These are phyloP conservation scores for Lacanobia wlatinum DNA, from an alignment of 2,888 invertebrate genomes.

Conservation along the genomic window DNA sequence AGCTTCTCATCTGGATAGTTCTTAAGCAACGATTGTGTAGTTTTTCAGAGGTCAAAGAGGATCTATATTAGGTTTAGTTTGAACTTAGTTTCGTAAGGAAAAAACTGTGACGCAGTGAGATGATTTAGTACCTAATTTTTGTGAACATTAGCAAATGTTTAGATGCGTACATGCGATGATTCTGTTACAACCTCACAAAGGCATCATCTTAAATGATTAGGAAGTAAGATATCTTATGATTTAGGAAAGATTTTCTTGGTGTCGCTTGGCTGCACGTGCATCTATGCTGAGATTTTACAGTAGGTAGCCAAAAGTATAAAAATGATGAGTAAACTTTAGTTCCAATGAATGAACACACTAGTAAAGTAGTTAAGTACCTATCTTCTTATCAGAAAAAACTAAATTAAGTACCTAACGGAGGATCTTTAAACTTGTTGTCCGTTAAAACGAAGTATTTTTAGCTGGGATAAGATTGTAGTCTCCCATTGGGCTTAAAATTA, in stretches of 20 bases:
- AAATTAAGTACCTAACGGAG: slow-evolving; percentile 7
- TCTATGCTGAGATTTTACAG: not conserved
- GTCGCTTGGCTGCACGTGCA: not conserved
- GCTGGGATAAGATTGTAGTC: not conserved
- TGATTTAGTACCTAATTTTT: not conserved
- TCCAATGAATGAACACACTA: slow-evolving; percentile 43
- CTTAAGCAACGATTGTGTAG: too few species aligned
- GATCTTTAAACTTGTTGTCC: slow-evolving; percentile 9
- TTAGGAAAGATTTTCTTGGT: not conserved
- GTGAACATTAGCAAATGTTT: slow-evolving; percentile 14
- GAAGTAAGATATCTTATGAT: not conserved
- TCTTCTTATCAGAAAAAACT: slow-evolving; percentile 15
- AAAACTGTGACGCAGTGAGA: slow-evolving; percentile 1
- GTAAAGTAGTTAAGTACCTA: slow-evolving; percentile 5
- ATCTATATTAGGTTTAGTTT: not conserved
- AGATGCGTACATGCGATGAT: not conserved
- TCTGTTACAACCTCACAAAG: not conserved
- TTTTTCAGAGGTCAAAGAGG: not conserved
- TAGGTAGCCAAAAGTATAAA: slow-evolving; percentile 15
- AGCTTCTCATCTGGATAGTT: too few species aligned
- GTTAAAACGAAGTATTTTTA: not conserved
- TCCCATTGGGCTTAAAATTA: slow-evolving; percentile 7
- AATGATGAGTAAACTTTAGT: slow-evolving; percentile 35
- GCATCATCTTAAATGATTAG: not conserved
- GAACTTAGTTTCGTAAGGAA: not conserved